Evolutionary conservation across 2,888 invertebrate genomes (phyloP).

Genomic region (Cephus nigrinus): DNA sequence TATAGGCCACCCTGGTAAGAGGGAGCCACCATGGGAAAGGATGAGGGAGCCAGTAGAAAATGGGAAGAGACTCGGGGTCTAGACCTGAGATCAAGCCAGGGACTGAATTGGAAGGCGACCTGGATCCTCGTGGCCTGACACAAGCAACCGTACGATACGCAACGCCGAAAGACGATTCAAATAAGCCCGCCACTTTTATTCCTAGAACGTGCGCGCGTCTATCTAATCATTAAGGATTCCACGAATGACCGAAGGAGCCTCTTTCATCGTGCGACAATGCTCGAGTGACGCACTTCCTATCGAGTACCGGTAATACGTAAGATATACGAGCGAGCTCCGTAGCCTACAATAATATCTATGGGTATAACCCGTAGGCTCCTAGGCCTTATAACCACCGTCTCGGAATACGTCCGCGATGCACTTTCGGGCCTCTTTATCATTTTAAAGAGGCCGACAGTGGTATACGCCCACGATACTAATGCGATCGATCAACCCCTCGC

Average conservation of each 20-base stretch:
- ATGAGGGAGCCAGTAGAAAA: not conserved
- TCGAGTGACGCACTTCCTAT: not conserved
- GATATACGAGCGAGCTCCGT: not conserved
- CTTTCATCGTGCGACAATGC: not conserved
- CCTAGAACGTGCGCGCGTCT: not conserved
- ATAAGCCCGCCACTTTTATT: not conserved
- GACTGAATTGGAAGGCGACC: not conserved
- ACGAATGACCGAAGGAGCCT: not conserved
- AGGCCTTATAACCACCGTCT: not conserved
- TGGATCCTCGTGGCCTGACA: not conserved
- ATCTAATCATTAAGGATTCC: not conserved
- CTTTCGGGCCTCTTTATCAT: not conserved
- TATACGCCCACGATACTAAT: not conserved
- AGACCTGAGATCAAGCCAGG: not conserved
- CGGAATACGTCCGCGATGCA: not conserved
- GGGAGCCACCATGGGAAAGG: not conserved
- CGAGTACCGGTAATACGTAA: not conserved
- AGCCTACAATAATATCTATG: not conserved
- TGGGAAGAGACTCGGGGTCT: not conserved
- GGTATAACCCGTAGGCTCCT: not conserved
- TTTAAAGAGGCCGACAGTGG: not conserved
- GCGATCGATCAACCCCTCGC: not conserved
- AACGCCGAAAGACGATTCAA: not conserved
- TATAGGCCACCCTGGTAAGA: conserved; percentile 7
- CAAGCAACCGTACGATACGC: not conserved